These are phyloP conservation scores for Solenopsis invicta DNA, from an alignment of 1,140 invertebrate genomes.

Conservation along the genomic window DNA sequence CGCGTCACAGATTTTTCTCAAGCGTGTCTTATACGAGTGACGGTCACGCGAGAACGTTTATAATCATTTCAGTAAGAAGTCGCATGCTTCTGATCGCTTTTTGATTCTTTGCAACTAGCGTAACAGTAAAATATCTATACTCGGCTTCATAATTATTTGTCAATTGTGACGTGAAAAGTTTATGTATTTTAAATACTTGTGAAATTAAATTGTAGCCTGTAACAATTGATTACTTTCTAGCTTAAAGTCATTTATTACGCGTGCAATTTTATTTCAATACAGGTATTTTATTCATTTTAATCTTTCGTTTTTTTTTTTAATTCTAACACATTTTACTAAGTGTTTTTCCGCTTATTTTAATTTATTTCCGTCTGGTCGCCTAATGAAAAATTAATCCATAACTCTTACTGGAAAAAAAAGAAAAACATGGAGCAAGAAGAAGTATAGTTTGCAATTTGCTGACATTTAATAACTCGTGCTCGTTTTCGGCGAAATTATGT, in stretches of 20 bases:
- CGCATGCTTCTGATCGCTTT: not conserved
- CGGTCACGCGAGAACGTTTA: constrained; percentile 38
- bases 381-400: constrained; percentile 25
- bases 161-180: not conserved
- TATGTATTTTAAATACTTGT: not conserved
- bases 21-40: constrained; percentile 20
- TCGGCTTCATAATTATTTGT: not conserved
- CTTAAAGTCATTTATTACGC: not conserved
- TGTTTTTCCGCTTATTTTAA: not conserved
- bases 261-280: not conserved
- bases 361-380: not conserved
- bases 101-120: not conserved
- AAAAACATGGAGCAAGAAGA: constrained; percentile 26
- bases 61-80: constrained; percentile 21
- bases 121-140: not conserved
- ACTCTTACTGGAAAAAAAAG: not conserved
- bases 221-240: not conserved
- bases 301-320: not conserved
- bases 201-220: not conserved
- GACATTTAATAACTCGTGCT: constrained; percentile 62
- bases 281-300: not conserved
- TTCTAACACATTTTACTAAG: not conserved
- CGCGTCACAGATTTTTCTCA: constrained; percentile 40
- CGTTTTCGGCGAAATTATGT: constrained; percentile 61
- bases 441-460: constrained; percentile 53